Percentiles rank a stretch among this genome's conserved stretches.
Conservation (phyloP, 2,888 invertebrate species). For the Tribolium freemani region DNA sequence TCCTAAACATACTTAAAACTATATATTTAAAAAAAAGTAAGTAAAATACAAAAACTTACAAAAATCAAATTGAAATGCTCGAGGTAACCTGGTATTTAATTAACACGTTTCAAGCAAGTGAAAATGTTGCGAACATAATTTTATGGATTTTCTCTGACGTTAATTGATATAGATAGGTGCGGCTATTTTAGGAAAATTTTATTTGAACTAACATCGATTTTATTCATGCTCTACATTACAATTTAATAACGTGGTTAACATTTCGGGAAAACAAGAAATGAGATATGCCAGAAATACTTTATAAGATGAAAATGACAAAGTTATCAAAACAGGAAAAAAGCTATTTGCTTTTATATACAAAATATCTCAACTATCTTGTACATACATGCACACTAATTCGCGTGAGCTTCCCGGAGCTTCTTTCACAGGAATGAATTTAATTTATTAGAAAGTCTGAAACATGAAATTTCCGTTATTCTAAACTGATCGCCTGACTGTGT, state of each 20-base stretch:
- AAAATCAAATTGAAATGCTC: too few relatives aligned
- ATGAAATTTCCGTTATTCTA: conserved; percentile 33
- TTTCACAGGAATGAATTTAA: conserved; percentile 15
- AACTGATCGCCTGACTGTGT: conserved; percentile 27
- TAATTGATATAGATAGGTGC: conserved; percentile 32
- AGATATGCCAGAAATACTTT: too few relatives aligned
- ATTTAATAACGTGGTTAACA: too few relatives aligned
- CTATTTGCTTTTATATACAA: not conserved
- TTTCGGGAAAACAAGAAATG: too few relatives aligned
- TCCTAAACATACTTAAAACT: too few relatives aligned
- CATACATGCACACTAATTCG: conserved; percentile 8
- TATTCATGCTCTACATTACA: not conserved
- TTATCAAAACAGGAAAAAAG: too few relatives aligned
- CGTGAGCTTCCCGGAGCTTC: conserved; percentile 12
- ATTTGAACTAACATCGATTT: conserved; percentile 22
- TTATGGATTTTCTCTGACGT: conserved; percentile 9
- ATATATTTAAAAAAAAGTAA: too few relatives aligned
- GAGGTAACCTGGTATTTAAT: too few relatives aligned
- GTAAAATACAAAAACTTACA: too few relatives aligned
- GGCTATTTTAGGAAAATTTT: conserved; percentile 20
- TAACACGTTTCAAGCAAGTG: not conserved
- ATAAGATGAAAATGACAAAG: too few relatives aligned
- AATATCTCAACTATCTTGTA: not conserved
- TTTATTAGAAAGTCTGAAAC: conserved; percentile 37
- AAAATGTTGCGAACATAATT: not conserved